These are phyloP conservation scores for Rhinoderma darwinii DNA, from an alignment of 2,113 vertebrate genomes.

Conservation along the genomic window DNA sequence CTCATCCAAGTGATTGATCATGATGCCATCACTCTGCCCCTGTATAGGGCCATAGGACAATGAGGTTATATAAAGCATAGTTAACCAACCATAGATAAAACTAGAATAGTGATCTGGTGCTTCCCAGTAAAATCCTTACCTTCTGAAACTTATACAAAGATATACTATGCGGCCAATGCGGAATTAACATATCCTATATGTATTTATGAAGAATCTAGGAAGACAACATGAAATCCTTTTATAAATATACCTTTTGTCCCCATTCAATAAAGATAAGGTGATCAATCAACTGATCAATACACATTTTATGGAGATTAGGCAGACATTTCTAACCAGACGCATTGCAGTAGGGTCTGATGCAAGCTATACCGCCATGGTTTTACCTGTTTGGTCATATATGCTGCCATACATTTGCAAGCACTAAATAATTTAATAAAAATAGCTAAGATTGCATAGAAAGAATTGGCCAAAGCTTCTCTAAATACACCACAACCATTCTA, in stretches of 20 bases:
- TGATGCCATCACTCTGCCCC: neutral
- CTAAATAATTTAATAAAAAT: slow-evolving; percentile 11
- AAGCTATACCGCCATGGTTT: neutral
- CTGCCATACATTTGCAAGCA: neutral
- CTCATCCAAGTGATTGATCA: slow-evolving; percentile 1
- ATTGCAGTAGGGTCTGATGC: neutral
- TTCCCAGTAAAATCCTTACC: neutral
- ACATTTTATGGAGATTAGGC: neutral
- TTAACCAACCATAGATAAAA: neutral
- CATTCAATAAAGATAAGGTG: neutral
- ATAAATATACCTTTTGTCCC: neutral
- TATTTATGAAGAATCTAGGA: neutral
- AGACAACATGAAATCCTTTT: neutral
- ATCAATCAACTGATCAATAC: neutral
- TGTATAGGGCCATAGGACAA: neutral
- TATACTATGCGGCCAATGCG: neutral
- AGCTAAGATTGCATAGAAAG: slow-evolving; percentile 21
- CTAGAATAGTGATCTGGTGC: neutral
- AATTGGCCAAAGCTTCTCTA: neutral
- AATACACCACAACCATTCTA: neutral
- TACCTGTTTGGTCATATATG: neutral
- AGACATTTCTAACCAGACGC: neutral
- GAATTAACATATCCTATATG: neutral
- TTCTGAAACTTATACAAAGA: neutral
- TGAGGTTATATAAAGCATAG: neutral